Base-by-base conservation (phyloP, 2,113 vertebrate species). In the Sebastes fasciatus region DNA sequence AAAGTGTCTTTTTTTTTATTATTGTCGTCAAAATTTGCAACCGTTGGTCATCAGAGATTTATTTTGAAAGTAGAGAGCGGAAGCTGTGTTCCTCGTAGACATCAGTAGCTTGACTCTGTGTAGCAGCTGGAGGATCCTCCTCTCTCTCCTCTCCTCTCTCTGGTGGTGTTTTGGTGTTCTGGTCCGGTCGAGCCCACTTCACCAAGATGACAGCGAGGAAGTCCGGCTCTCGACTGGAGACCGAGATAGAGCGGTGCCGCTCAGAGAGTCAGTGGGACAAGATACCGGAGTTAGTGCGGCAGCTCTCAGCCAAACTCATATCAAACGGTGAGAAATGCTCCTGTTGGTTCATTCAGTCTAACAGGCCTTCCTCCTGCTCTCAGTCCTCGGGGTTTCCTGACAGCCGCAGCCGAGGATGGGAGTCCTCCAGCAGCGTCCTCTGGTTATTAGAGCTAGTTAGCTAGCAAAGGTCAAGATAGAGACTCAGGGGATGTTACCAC, bases 191-290 rank as follows among this genome's bases (percentile, higher is more conserved):
- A 79, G 74, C 76, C 74, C 74, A 69, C 72, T 26, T 79, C 42
- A 48, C 84, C 52, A 95, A 94, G 63, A 98, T 98, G 97, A 97
- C 97, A 83, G 96, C 97, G 74, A 96, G 90, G 95, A 98, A 98
- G 95, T 96, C 96, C 80, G 97, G 97, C 67, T 97, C 97, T 82
- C 97, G 97, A 83, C 95, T 98, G 89, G 97, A 98, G 93, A 96
- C 95, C 12, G 97, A 98, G 94, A 97, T 98, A 89, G 97, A 98
- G 92, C 95, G 97, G 66, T 97, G 97, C 90, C 97, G 97, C 64
- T 97, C 96, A 5, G 97, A 98, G 89, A 88, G 95, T 61, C 97
- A 97, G 68, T 98, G 97, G 97, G 97, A 98, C 83, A 96, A 96
- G 93, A 97, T 98, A 92, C 96, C 96, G 34, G 97, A 98, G 93